Conservation (phyloP, 2,113 vertebrate genomes). For the Elgaria multicarinata region DNA sequence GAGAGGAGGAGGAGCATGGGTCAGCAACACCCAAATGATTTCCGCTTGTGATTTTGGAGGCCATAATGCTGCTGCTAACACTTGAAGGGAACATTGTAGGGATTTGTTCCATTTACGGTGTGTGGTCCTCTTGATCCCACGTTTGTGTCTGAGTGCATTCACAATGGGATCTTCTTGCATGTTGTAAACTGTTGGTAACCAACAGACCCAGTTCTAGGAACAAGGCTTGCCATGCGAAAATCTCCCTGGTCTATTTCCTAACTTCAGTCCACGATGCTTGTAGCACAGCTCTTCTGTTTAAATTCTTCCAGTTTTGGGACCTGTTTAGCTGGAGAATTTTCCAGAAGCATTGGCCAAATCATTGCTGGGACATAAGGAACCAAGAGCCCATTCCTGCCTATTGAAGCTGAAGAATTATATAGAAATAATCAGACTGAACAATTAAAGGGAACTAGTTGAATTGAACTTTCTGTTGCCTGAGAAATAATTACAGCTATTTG, state of each 20-base stretch:
- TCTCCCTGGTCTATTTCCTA: not conserved
- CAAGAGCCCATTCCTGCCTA: not conserved
- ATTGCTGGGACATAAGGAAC: not conserved
- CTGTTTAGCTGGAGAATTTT: slow-evolving; percentile 5
- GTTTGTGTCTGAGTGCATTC: not conserved
- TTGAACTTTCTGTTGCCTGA: not conserved
- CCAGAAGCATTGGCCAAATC: not conserved
- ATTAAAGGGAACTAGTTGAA: not conserved
- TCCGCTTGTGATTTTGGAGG: not conserved
- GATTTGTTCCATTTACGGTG: not conserved
- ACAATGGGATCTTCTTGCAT: not conserved
- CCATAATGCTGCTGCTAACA: not conserved
- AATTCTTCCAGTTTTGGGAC: not conserved
- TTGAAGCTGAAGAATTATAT: not conserved
- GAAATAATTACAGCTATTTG: not conserved
- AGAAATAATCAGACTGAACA: not conserved
- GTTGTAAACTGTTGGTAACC: not conserved
- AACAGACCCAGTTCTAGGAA: not conserved
- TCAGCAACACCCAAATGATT: not conserved
- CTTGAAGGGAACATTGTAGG: not conserved
- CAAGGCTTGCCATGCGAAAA: not conserved
- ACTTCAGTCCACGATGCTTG: not conserved
- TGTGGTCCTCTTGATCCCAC: not conserved
- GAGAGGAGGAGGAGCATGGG: not conserved
- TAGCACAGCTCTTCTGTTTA: fast-evolving